Conservation (phyloP, 2,113 vertebrate species). For the Petromus typicus region DNA sequence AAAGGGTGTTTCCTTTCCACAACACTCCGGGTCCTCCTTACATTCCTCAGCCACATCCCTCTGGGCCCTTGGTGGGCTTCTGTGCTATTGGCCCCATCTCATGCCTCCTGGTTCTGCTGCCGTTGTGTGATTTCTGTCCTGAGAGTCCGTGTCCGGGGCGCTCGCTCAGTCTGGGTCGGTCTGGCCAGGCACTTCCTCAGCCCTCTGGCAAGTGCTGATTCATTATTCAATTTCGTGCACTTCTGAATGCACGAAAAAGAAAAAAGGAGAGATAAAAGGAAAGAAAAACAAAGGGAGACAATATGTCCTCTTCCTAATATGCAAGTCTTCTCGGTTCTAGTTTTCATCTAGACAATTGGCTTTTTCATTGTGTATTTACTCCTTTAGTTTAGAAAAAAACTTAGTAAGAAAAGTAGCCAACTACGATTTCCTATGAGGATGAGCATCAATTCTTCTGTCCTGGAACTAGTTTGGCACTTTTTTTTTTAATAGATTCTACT, state of each 20-base stretch:
- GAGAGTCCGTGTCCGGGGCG: background rate
- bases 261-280: background rate
- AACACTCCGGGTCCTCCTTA: no score
- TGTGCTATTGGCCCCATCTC: no score
- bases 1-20: background rate
- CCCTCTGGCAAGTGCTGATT: constrained; percentile 10
- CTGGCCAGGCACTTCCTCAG: background rate
- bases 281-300: background rate
- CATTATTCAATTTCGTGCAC: constrained; percentile 18
- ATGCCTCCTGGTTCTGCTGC: background rate
- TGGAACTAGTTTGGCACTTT: background rate
- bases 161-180: no score
- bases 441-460: background rate
- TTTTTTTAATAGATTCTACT: background rate
- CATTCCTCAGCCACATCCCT: background rate
- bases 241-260: constrained; percentile 21
- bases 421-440: background rate
- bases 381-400: background rate
- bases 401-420: background rate
- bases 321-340: background rate
- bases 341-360: background rate
- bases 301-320: background rate
- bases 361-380: background rate
- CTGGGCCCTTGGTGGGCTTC: background rate
- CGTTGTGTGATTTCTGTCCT: background rate